Evolutionary conservation across 2,797 vertebrate species (phyloP), one percentile per base, ranked within the genome.

Genomic region (Tolypeutes matacus): DNA sequence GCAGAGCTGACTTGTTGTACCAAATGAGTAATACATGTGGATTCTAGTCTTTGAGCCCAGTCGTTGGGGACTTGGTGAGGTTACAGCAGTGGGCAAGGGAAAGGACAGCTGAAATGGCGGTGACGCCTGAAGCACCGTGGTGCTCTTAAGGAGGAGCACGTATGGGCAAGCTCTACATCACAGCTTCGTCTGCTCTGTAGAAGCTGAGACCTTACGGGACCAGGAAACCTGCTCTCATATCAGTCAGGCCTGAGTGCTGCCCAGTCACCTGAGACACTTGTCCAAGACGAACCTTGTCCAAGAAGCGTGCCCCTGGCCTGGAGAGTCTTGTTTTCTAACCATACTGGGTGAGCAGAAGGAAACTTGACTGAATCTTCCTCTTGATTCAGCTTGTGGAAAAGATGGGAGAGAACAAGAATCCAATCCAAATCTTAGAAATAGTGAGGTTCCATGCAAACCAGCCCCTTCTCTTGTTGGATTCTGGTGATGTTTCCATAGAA

Each of bases 101-200:
- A 39, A 51, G 39, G 60, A 21, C 27, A 69, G 27, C 67, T 8
- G 10, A 76, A 69, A 85, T 34, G 34, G 20, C 49, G 31, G n/a
- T 17, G 31, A 8, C 34, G 7, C 23, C n/a, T 5, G 31, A 39
- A 72, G n/a, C 46, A 1, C 12, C 0, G 0, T 2, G 3, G 62
- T 7, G 29, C 51, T 64, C 14, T 14, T 5, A 14, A 58, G 8
- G n/a, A 13, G 8, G 10, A 17, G 3, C 27, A 11, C 3, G 1
- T 17, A 7, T 31, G 0, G 9, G 36, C 12, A 36, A 12, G 15
- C 11, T 25, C 31, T 9, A 10, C 5, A 15, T 9, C 2, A 13
- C 7, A 0, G 13, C 10, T 10, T 18, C 31, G 49, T 62, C n/a
- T 80, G 14, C 34, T 25, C 84, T 76, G 3, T 7, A 51, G 12